Percentiles rank a stretch among this genome's conserved stretches.
phyloP scores from a whole-genome alignment of 2,888 invertebrate genomes.

The Nemoura dubitans region DNA sequence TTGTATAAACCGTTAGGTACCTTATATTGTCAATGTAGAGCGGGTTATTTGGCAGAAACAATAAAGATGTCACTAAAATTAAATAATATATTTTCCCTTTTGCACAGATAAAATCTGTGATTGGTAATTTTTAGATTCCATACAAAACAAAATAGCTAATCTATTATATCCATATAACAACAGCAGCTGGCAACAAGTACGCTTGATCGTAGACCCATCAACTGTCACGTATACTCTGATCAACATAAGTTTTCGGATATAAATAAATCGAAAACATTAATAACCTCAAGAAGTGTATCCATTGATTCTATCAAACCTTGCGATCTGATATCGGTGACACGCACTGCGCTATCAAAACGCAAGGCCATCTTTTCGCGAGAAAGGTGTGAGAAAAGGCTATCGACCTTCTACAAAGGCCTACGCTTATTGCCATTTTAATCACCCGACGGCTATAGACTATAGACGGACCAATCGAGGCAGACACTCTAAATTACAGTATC shows the following conservation, averaged over 20 bases:
- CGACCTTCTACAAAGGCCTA: conserved; percentile 1
- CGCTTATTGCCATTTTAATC: conserved; percentile 9
- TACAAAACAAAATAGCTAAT: too few relatives aligned
- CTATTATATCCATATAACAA: too few relatives aligned
- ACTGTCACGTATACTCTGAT: background rate
- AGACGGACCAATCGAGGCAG: background rate
- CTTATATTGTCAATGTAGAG: too few relatives aligned
- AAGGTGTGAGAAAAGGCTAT: conserved; percentile 37
- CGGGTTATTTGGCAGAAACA: too few relatives aligned
- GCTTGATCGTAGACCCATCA: too few relatives aligned
- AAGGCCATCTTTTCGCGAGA: background rate
- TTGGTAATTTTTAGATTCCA: too few relatives aligned
- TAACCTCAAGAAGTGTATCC: background rate
- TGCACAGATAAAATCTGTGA: too few relatives aligned
- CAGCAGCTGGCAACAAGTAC: too few relatives aligned
- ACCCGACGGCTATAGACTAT: conserved; percentile 10
- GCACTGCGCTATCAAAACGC: background rate
- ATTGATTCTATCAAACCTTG: background rate
- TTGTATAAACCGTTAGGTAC: too few relatives aligned
- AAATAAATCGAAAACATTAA: background rate
- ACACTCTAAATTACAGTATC: background rate
- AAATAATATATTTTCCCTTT: too few relatives aligned
- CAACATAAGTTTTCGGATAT: too few relatives aligned
- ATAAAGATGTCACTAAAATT: too few relatives aligned
- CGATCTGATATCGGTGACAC: conserved; percentile 8